These are phyloP conservation scores for Augiades crinisus DNA, from an alignment of 2,888 invertebrate genomes.

Conservation along the genomic window DNA sequence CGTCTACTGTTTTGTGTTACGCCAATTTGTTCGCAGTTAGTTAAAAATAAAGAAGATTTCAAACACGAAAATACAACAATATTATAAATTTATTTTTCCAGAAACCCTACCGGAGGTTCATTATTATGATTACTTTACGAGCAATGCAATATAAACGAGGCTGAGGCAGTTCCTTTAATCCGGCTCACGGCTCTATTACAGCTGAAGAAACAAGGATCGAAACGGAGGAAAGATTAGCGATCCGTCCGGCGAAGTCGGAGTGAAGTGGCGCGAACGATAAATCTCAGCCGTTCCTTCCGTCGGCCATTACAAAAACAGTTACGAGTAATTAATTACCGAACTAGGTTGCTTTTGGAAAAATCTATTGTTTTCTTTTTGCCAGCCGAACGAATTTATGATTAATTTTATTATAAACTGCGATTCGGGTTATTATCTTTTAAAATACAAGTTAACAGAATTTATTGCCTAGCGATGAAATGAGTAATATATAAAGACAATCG, in stretches of 20 bases:
- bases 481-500: too few relatives aligned
- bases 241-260: conserved; percentile 43
- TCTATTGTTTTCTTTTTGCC: conserved; percentile 6
- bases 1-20: too few relatives aligned
- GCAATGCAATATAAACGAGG: conserved; percentile 24
- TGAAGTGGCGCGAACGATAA: conserved; percentile 65
- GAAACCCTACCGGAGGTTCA: too few relatives aligned
- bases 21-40: too few relatives aligned
- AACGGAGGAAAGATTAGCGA: conserved; percentile 32
- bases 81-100: too few relatives aligned
- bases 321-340: conserved; percentile 6
- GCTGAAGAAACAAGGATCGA: conserved; percentile 22
- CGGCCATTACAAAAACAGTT: conserved; percentile 13
- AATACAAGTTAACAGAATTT: too few relatives aligned
- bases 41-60: too few relatives aligned
- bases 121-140: conserved; percentile 6
- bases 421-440: too few relatives aligned
- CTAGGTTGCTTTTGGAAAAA: neutral
- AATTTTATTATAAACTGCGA: too few relatives aligned
- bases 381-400: too few relatives aligned
- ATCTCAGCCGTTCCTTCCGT: conserved; percentile 55
- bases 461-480: too few relatives aligned
- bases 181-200: conserved; percentile 29
- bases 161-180: conserved; percentile 26
- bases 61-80: too few relatives aligned